Base-by-base conservation (phyloP, 2,888 invertebrate genomes). In the Branchipolynoe longqiensis region DNA sequence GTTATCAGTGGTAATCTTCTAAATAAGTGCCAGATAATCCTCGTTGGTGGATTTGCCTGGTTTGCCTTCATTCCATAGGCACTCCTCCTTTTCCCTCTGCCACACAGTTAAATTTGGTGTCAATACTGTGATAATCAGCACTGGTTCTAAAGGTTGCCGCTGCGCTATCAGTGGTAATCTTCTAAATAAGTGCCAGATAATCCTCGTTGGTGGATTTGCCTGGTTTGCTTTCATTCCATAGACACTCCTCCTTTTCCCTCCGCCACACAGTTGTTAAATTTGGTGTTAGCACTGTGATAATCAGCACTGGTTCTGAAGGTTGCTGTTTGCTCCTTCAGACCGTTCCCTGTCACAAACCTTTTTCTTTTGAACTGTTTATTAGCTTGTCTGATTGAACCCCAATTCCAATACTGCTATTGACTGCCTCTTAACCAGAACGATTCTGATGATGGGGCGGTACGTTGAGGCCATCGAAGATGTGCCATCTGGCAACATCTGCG, bases 371-470 rank as follows among this genome's bases (percentile, higher is more conserved):
- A 14, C 48, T 48, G 18, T 48, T 14, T 48, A 48, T 48, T 48
- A 18, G 8, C 8, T 14, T 14, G 8, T 8, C 48, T 18, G 18
- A 14, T 8, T 48, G 12, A 14, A 48, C 18, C 18, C 48, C 18
- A 8, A 18, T 48, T 14, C 18, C 48, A 14, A 8, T 48, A 18
- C 12, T 48, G 18, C 8, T 31, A 18, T 38, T 2, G 14, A 22
- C 48, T 48, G 54, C n/a, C n/a, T n/a, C n/a, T n/a, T n/a, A 54
- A 88, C 74, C 88, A 94, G 99, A 95, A 99, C 99, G 87, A 98
- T 99, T 94, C 96, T 99, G 92, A 99, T 99, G 99, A 99, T 99
- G 99, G 99, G 99, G 89, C 97, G 99, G 95, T 99, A 99, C 93
- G 97, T 97, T 87, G 99, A 99, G 95, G 98, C 99, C 89, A 99